Evolutionary conservation across 2,888 invertebrate genomes (phyloP), one percentile per base, ranked within the genome.

Genomic region (Mycalesis mineus): DNA sequence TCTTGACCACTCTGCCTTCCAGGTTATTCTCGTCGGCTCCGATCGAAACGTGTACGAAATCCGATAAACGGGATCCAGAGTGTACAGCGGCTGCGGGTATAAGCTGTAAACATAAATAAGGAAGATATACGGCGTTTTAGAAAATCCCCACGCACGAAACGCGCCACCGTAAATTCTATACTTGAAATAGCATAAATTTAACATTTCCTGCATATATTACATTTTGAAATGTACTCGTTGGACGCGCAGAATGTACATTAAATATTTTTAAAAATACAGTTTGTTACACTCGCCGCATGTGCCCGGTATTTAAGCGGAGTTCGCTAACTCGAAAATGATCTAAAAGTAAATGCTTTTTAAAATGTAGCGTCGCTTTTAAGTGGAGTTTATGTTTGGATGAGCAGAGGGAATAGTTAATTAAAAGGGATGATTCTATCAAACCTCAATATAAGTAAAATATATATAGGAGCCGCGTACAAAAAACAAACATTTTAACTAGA

Each of bases 71-170:
- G 81, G 83, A 47, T 84, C 84, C 83, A 81, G 83, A 85, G 80
- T 83, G 81, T 57, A 65, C 58, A 78, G 77, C 72, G 81, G 82
- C 74, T 80, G 82, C 74, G 77, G 76, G 76, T 80, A 78, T 83
- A 85, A 84, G 84, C 84, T 85, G 85, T 84, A 86, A 87, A 85
- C 86, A 88, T 88, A 88, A 88, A 88, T 88, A 87, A 86, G 69
- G 82, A 84, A 86, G 87, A 86, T 78, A 74, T 84, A 88, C 79
- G 83, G 75, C 75, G 80, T 84, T 87, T 84, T 84, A 82, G 80
- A 82, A 87, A 84, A 84, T 82, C 82, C 80, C 80, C 84, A 88
- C 86, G 84, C 86, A 87, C 81, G 79, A 72, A 75, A 69, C 73
- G 77, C 70, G 69, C 66, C 65, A 31, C 72, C 70, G 75, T 88